Evolutionary conservation across 2,888 invertebrate genomes (phyloP).

Genomic region (Cataglyphis livida): DNA sequence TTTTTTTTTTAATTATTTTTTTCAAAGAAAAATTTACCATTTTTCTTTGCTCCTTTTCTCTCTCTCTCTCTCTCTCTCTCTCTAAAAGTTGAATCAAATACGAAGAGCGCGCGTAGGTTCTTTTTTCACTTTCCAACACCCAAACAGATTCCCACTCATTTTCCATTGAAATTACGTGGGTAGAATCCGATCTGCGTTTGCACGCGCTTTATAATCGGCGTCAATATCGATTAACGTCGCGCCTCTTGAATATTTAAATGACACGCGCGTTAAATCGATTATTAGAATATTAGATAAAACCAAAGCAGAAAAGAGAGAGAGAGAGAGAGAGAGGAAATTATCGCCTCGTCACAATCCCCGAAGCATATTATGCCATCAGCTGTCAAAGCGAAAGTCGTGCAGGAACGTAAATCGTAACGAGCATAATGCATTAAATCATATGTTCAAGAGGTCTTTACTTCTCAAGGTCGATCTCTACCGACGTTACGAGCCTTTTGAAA

Average conservation of each 20-base stretch:
- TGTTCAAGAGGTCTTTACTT: conserved; percentile 66
- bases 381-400: conserved; percentile 27
- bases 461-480: conserved; percentile 67
- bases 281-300: conserved; percentile 21
- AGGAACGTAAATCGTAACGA: conserved; percentile 65
- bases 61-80: neutral
- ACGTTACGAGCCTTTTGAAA: conserved; percentile 65
- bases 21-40: neutral
- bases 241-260: conserved; percentile 40
- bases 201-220: conserved; percentile 30
- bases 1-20: neutral
- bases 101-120: conserved; percentile 4
- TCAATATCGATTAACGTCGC: conserved; percentile 19
- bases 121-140: conserved; percentile 40
- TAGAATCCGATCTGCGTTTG: conserved; percentile 12
- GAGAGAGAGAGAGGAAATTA: neutral
- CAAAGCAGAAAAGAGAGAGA: neutral
- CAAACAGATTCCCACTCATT: conserved; percentile 36
- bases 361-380: neutral
- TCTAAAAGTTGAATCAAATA: neutral
- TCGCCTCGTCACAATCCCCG: neutral
- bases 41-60: neutral
- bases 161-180: conserved; percentile 22
- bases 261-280: conserved; percentile 16
- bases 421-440: conserved; percentile 70